Conservation (phyloP, 2,888 invertebrate species). For the Agriopis aurantiaria region DNA sequence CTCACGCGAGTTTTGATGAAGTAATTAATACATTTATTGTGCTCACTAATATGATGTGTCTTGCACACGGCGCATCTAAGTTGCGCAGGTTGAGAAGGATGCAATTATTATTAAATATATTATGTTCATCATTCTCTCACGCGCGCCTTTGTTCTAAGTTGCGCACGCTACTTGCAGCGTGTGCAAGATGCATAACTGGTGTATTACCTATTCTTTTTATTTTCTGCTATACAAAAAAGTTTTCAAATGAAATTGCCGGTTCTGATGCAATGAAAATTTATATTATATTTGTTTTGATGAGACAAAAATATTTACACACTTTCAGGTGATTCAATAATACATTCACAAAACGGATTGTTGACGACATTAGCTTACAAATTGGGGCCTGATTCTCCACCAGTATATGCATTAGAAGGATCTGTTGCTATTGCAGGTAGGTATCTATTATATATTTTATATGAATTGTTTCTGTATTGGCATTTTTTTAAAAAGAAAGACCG, state of each 20-base stretch:
- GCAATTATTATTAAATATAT: no score
- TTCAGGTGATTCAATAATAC: slow-evolving; percentile 89
- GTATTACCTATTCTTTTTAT: no score
- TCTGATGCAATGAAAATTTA: no score
- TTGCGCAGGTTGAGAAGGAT: no score
- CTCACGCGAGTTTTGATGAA: no score
- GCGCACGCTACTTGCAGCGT: no score
- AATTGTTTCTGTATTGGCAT: not conserved
- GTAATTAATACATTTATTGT: no score
- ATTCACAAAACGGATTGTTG: slow-evolving; percentile 94
- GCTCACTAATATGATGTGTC: not conserved
- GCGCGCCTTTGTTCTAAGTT: no score
- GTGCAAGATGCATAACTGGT: no score
- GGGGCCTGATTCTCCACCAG: slow-evolving; percentile 90
- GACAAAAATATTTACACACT: slow-evolving; percentile 33
- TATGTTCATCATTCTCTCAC: no score
- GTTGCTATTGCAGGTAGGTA: slow-evolving; percentile 91
- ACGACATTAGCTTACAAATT: slow-evolving; percentile 97
- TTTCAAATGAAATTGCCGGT: not conserved
- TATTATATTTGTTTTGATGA: not conserved
- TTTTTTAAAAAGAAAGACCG: no score
- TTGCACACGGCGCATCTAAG: no score
- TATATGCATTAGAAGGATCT: slow-evolving; percentile 97
- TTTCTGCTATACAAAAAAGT: not conserved
- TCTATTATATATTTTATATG: slow-evolving; percentile 1